Percentiles rank a stretch among this genome's conserved stretches.
phyloP scores from a whole-genome alignment of 2,888 invertebrate genomes.

The Brachyptera risi region DNA sequence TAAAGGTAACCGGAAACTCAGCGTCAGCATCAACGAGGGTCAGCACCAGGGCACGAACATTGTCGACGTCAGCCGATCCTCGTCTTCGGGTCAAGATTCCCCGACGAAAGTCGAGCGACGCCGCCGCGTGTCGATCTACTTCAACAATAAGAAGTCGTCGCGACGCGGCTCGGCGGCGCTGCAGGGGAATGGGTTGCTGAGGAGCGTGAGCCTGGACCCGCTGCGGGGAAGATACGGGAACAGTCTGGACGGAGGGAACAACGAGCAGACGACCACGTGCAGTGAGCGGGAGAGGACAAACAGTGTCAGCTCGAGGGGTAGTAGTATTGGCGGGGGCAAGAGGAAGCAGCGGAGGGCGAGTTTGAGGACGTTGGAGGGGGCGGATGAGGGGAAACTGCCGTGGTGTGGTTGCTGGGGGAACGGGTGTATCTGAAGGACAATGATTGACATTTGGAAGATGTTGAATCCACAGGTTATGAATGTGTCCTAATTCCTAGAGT shows the following conservation, averaged over 20 bases:
- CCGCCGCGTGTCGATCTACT: slow-evolving; percentile 47
- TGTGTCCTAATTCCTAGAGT: too few species aligned
- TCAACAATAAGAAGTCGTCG: slow-evolving; percentile 38
- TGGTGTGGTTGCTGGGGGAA: slow-evolving; percentile 87
- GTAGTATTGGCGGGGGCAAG: slow-evolving; percentile 49
- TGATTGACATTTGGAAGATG: too few species aligned
- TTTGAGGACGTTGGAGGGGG: slow-evolving; percentile 46
- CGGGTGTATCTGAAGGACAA: slow-evolving; percentile 59
- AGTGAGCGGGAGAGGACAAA: slow-evolving; percentile 64
- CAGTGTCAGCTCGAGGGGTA: slow-evolving; percentile 60
- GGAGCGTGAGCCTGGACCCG: slow-evolving; percentile 19
- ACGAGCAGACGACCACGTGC: slow-evolving; percentile 38
- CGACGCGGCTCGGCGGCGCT: background rate
- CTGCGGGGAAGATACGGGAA: slow-evolving; percentile 1
- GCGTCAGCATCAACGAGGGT: slow-evolving; percentile 17
- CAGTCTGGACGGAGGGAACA: background rate
- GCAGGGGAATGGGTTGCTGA: background rate
- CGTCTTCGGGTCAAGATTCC: slow-evolving; percentile 47
- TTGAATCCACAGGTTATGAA: too few species aligned
- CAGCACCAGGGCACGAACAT: background rate
- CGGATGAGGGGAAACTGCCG: slow-evolving; percentile 55
- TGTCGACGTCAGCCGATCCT: slow-evolving; percentile 35
- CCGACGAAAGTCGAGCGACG: slow-evolving; percentile 42
- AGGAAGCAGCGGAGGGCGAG: slow-evolving; percentile 61
- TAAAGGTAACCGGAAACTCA: slow-evolving; percentile 16